Evolutionary conservation across 2,113 vertebrate genomes (phyloP), one percentile per base, ranked within the genome.

Genomic region (Menidia beryllina): DNA sequence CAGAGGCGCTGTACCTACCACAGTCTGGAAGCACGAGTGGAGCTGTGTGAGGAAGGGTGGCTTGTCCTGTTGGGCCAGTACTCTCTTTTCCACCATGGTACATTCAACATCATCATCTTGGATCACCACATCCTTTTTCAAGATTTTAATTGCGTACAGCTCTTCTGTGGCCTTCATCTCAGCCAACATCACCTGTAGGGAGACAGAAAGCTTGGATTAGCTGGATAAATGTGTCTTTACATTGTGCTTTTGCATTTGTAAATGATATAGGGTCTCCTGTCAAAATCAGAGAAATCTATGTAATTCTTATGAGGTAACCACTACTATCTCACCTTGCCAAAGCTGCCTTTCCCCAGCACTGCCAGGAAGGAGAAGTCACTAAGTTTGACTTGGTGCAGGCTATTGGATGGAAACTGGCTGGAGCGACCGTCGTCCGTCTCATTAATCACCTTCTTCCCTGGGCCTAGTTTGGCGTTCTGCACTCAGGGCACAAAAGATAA

Each of bases 31-130:
- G 89, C 97, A 98, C 25, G 96, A 99, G 90, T 98, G 96, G 4
- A 98, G 95, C 54, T 96, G 94, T 0, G 97, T 98, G 80, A 98
- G 95, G 91, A 98, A 98, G 0, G 96, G 95, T 0, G 96, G 97
- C 71, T 98, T 97, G 59, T 96, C 95, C 1, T 91, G 86, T 69
- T 96, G 89, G 0, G 97, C 96, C 82, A 99, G 91, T 7, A 99
- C 96, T 21, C 97, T 91, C 82, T 99, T 99, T 63, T 99, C 97
- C 61, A 98, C 95, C 96, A 98, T 98, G 57, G 96, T 98, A 76
- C 97, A 98, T 60, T 98, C 97, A 26, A 99, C 97, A 0, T 99
- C 97, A 11, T 99, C 97, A 0, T 99, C 97, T 87, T 99, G 97
- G 84, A 99, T 98, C 87, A 99, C 96, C 83, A 98, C 96, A 0